These are phyloP conservation scores for Cryptoblepharus egeriae DNA, from an alignment of 2,797 vertebrate species.

Conservation along the genomic window DNA sequence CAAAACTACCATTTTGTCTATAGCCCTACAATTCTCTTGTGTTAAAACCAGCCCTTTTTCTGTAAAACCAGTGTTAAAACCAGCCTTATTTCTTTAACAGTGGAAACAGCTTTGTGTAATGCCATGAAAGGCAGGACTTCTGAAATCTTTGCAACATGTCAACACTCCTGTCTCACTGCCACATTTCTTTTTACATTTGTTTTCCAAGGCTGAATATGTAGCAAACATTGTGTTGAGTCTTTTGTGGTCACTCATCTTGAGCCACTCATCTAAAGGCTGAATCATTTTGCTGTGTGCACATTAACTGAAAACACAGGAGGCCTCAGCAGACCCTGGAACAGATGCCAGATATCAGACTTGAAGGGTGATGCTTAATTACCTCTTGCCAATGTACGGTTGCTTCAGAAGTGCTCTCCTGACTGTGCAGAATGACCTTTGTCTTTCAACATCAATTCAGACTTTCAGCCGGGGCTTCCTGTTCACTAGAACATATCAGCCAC, in stretches of 20 bases:
- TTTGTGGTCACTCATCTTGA: neutral
- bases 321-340: conserved; percentile 60
- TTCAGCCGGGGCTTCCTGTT: neutral
- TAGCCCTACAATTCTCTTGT: neutral
- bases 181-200: neutral
- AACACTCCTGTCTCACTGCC: neutral
- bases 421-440: conserved; percentile 11
- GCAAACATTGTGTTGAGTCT: neutral
- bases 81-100: conserved; percentile 4
- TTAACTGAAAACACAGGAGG: conserved; percentile 49
- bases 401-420: conserved; percentile 26
- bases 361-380: conserved; percentile 68
- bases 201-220: neutral
- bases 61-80: neutral
- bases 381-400: conserved; percentile 5
- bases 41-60: neutral
- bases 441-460: neutral
- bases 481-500: neutral
- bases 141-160: neutral
- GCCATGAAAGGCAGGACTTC: neutral
- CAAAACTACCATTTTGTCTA: neutral
- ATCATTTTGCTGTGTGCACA: neutral
- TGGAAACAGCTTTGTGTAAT: neutral
- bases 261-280: conserved; percentile 44
- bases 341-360: conserved; percentile 62